Base-by-base conservation (phyloP, 2,797 vertebrate species). In the Scyliorhinus canicula region DNA sequence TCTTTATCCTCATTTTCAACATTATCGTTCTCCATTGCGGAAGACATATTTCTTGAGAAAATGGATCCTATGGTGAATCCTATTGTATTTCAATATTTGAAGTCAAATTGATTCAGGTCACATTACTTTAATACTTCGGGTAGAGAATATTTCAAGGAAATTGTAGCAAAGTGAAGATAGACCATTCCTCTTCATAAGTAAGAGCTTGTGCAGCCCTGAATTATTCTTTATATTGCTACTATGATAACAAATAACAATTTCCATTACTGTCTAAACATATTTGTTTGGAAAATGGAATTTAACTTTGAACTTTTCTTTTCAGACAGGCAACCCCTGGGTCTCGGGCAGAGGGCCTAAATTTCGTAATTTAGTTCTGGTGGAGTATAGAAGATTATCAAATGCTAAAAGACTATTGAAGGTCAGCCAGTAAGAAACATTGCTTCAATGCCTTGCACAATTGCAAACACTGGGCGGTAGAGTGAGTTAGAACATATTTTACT, bases 181-280 rank as follows among this genome's bases (percentile, higher is more conserved):
- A 97, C 96, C 96, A 96, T 96, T 96, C 96, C 96, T 74, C 28
- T 97, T 96, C 96, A 97, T 97, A 35, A 97, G 97, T 97, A 97
- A 97, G 96, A 97, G 96, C 95, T 97, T 97, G 97, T 74, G 96
- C 96, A 97, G 96, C 96, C 96, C 96, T 95, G 95, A 97, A 96
- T 95, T 97, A 97, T 97, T 97, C 97, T 97, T 97, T 97, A 97
- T 97, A 97, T 97, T 97, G 97, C 96, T 96, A 96, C 96, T 95
- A 95, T 95, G 96, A 96, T 96, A 95, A 96, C 96, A 97, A 97
- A 97, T 97, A 96, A 96, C 96, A 96, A 97, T 97, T 97, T 96
- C 96, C 93, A 96, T 97, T 97, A 96, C 96, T 97, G 97, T 96
- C 96, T 97, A 97, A 97, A 95, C 96, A 97, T 97, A 96, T 97